A percentile compares a stretch with the other conserved stretches of the same genome.
Conservation (phyloP, 2,113 vertebrate species). For the Chaetodon auriga region DNA sequence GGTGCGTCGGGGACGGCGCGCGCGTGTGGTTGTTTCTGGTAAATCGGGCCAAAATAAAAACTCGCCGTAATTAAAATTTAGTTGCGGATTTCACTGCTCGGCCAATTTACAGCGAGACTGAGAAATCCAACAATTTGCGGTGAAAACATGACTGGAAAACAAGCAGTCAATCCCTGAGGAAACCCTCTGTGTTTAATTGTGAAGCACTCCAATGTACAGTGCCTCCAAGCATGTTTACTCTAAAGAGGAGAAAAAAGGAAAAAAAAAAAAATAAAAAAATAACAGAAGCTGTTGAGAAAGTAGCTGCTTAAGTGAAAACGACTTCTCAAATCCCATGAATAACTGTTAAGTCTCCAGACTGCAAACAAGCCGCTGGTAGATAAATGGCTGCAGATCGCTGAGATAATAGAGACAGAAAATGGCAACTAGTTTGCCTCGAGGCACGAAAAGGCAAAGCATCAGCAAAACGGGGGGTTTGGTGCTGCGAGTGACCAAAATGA, state of each 20-base stretch:
- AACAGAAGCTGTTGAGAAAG: slow-evolving; percentile 60
- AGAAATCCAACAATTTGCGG: slow-evolving; percentile 7
- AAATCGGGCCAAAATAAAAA: slow-evolving; percentile 2
- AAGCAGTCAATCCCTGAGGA: slow-evolving; percentile 37
- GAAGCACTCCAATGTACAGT: slow-evolving; percentile 51
- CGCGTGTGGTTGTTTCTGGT: neutral
- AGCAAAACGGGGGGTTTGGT: slow-evolving; percentile 14
- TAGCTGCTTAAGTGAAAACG: slow-evolving; percentile 67
- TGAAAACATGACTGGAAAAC: slow-evolving; percentile 56
- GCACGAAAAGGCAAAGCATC: slow-evolving; percentile 29
- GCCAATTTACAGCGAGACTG: slow-evolving; percentile 10
- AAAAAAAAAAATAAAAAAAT: neutral
- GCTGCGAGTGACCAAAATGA: slow-evolving; percentile 41
- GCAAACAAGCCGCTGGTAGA: slow-evolving; percentile 57
- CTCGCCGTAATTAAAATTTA: neutral
- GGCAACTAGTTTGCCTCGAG: slow-evolving; percentile 39
- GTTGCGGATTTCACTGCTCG: slow-evolving; percentile 8
- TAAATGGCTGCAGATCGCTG: slow-evolving; percentile 53
- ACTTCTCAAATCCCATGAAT: slow-evolving; percentile 72
- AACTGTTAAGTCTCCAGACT: slow-evolving; percentile 63
- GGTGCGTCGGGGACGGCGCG: neutral
- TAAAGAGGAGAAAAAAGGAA: neutral
- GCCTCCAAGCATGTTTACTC: slow-evolving; percentile 70
- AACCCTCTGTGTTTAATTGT: slow-evolving; percentile 50
- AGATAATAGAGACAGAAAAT: slow-evolving; percentile 64